Base-by-base conservation (phyloP, 2,797 vertebrate species). In the Pangasius krempfi region DNA sequence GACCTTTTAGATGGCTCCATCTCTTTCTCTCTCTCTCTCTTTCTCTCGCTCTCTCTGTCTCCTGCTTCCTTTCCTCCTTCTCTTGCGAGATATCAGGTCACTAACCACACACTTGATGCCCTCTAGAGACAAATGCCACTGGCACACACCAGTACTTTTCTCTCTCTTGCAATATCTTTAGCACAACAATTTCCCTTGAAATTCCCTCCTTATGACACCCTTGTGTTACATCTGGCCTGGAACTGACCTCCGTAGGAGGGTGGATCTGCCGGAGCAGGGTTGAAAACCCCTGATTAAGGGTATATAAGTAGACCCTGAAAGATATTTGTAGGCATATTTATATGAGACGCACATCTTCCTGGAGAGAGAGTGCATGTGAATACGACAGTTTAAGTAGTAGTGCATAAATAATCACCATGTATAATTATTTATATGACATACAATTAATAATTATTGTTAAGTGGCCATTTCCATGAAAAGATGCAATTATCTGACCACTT, bases 1-100 rank as follows among this genome's bases (percentile, higher is more conserved):
- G 93, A 93, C 94, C 94, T 95, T 96, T 95, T 95, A 94, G 94
- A 96, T 96, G 92, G 94, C 94, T 95, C 80, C 60, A 87, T 64
- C 75, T 81, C 64, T 30, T 27, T 60, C 52, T 82, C 54, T 78
- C 79, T 60, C 50, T 80, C 73, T 75, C 72, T 68, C 47, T 73
- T 58, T 85, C 87, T 75, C 30, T 79, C 60, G 62, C 27, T 79
- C 87, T 85, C 33, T 88, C 54, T 12, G 30, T 80, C 18, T 60
- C 79, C 40, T 14, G 5, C 79, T 82, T 44, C 22, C 76, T 81
- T 86, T 70, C 68, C 76, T 82, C n/a, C 68, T 80, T 70, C 84
- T 86, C 78, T 86, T 70, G 54, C 70, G 80, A 78, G 87, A 87
- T 90, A 87, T 92, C 86, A 79, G 89, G 89, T 90, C 91, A 90